These are phyloP conservation scores for Progne subis DNA, from an alignment of 2,113 vertebrate species.

Conservation along the genomic window DNA sequence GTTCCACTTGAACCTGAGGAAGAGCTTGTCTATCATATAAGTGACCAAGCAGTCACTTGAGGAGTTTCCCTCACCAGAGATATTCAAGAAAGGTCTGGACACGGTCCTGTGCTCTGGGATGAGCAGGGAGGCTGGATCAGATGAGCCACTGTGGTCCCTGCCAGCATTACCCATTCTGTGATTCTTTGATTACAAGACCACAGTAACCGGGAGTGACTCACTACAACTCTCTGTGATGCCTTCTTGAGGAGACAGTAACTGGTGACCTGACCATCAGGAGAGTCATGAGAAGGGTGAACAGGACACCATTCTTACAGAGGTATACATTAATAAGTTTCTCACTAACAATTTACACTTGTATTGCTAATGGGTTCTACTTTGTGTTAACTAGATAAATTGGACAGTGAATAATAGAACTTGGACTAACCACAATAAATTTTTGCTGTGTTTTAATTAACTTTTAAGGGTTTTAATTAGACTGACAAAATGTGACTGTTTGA, in stretches of 20 bases:
- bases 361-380: not conserved
- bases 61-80: not conserved
- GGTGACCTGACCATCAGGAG: not conserved
- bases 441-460: not conserved
- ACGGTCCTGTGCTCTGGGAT: too few species aligned
- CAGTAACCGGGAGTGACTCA: not conserved
- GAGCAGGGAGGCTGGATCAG: not conserved
- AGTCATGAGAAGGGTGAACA: not conserved
- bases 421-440: not conserved
- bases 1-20: not conserved
- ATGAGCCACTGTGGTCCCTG: too few species aligned
- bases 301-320: not conserved
- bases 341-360: not conserved
- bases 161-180: not conserved
- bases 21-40: not conserved
- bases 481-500: not conserved
- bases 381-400: not conserved
- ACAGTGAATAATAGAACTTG: not conserved
- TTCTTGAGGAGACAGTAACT: not conserved
- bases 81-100: accelerated
- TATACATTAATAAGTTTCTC: not conserved
- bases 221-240: accelerated
- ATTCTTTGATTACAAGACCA: not conserved
- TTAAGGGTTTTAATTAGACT: not conserved
- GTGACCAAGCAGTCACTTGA: not conserved